A percentile compares a stretch with the other conserved stretches of the same genome.
These are phyloP conservation scores for Drosophila carrolli DNA, from an alignment of 1,140 invertebrate species.

Conservation along the genomic window DNA sequence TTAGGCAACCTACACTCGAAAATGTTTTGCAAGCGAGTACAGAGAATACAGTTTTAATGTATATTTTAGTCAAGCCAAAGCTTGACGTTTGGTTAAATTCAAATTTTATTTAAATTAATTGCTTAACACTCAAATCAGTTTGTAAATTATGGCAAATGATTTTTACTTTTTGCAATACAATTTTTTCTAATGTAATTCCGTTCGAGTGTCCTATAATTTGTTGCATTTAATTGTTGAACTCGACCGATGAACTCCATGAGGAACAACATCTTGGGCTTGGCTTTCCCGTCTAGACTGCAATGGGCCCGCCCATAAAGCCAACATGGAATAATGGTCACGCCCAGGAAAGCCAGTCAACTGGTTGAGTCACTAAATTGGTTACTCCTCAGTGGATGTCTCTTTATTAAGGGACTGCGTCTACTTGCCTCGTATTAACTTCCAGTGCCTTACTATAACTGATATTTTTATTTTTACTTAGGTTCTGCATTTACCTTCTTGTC, in stretches of 20 bases:
- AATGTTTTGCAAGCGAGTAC: not conserved
- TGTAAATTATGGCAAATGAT: too few relatives aligned
- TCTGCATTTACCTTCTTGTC: too few relatives aligned
- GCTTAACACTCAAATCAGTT: too few relatives aligned
- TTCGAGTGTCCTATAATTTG: conserved; percentile 7
- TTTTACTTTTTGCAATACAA: too few relatives aligned
- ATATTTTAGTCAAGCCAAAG: too few relatives aligned
- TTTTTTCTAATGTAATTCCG: not conserved
- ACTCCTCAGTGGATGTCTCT: too few relatives aligned
- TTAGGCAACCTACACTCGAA: not conserved
- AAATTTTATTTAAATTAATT: too few relatives aligned
- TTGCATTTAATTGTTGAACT: conserved; percentile 15
- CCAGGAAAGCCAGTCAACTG: conserved; percentile 1
- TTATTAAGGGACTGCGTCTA: not conserved
- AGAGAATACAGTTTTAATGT: too few relatives aligned
- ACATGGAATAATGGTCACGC: not conserved
- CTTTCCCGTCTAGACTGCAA: conserved; percentile 8
- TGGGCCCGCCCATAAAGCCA: not conserved
- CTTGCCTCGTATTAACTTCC: too few relatives aligned
- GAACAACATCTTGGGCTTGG: conserved; percentile 7
- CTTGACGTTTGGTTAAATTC: too few relatives aligned
- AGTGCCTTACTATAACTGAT: not conserved
- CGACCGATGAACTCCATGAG: conserved; percentile 16
- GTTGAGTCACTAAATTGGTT: conserved; percentile 7
- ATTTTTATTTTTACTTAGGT: too few relatives aligned